Conservation (phyloP, 2,888 invertebrate species). For the Acanthosepion lycidas region DNA sequence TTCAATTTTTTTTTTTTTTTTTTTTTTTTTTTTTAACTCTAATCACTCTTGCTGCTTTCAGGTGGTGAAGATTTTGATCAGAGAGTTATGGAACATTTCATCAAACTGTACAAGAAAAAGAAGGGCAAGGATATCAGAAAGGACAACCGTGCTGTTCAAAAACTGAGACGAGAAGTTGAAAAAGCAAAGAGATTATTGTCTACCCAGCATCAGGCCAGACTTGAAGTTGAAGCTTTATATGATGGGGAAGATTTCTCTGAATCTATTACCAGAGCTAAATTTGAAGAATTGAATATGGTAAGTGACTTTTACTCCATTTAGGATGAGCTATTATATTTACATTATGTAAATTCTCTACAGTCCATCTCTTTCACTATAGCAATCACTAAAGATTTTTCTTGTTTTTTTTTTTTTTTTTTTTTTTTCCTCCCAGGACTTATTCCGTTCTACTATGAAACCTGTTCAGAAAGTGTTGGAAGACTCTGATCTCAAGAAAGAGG, state of each 20-base stretch:
- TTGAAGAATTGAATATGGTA: constrained; percentile 97
- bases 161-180: constrained; percentile 96
- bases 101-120: constrained; percentile 98
- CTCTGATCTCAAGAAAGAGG: constrained; percentile 98
- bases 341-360: too few species aligned
- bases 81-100: constrained; percentile 98
- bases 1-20: too few species aligned
- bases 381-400: too few species aligned
- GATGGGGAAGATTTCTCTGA: constrained; percentile 99
- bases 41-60: constrained; percentile 51
- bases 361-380: too few species aligned
- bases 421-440: constrained; percentile 74
- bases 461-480: constrained; percentile 97
- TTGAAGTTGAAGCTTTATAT: constrained; percentile 98
- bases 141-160: constrained; percentile 94
- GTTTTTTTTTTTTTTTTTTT: neutral
- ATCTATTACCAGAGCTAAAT: constrained; percentile 97
- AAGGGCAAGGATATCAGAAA: constrained; percentile 97
- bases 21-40: neutral
- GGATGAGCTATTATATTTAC: too few species aligned
- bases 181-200: constrained; percentile 97
- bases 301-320: constrained; percentile 51
- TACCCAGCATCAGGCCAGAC: constrained; percentile 93
- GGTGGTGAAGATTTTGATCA: constrained; percentile 99
- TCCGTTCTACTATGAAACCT: constrained; percentile 92